phyloP scores from a whole-genome alignment of 23 tunicate species.

The Phallusia fumigata region DNA sequence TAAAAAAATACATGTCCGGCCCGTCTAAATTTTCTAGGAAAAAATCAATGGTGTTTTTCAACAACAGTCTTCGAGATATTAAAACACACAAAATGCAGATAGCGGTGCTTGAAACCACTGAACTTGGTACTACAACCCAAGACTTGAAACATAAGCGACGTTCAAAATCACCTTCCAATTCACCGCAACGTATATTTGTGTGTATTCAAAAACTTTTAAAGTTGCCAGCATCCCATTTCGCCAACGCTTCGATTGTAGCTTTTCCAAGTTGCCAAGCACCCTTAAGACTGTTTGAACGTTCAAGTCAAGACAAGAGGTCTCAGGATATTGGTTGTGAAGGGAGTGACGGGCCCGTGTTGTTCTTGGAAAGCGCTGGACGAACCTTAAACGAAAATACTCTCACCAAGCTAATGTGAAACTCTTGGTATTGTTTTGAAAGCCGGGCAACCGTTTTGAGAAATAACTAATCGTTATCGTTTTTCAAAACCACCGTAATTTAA shows the following conservation, averaged over 20 bases:
- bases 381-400: neutral
- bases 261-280: neutral
- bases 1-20: too few relatives aligned
- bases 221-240: neutral
- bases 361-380: neutral
- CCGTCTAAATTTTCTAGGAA: too few relatives aligned
- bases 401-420: neutral
- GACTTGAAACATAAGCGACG: neutral
- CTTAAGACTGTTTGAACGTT: neutral
- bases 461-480: neutral
- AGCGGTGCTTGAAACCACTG: too few relatives aligned
- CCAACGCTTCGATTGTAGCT: neutral
- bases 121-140: too few relatives aligned
- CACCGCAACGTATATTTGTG: neutral
- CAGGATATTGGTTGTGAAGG: neutral
- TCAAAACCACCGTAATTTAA: neutral
- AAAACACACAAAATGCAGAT: too few relatives aligned
- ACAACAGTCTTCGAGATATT: too few relatives aligned
- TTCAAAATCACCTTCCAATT: neutral
- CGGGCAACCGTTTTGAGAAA: neutral
- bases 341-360: neutral
- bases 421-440: neutral
- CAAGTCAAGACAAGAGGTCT: neutral
- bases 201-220: neutral
- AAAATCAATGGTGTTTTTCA: too few relatives aligned